A percentile compares a stretch with the other conserved stretches of the same genome.
Conservation (phyloP, 2,888 invertebrate species). For the Sericinus montela region DNA sequence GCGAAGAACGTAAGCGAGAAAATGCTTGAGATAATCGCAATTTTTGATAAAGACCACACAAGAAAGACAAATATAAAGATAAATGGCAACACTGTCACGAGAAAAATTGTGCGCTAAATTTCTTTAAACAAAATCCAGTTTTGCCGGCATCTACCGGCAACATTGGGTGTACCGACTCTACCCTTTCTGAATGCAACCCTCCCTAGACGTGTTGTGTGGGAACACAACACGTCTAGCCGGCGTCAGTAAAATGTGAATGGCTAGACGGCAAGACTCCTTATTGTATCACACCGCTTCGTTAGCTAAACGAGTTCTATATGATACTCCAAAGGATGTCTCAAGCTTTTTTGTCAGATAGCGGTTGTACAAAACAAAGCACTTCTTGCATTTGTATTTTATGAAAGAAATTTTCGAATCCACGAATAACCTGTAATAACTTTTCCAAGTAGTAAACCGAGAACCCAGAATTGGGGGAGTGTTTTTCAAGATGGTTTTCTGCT, state of each 20-base stretch:
- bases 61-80: neutral
- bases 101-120: neutral
- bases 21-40: neutral
- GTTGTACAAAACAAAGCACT: slow-evolving; percentile 20
- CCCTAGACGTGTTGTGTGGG: too few species aligned
- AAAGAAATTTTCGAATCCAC: too few species aligned
- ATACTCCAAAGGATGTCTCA: slow-evolving; percentile 27
- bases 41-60: neutral
- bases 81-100: neutral
- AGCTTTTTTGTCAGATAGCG: slow-evolving; percentile 29
- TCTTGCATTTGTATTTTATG: neutral
- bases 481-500: too few species aligned
- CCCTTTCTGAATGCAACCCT: slow-evolving; percentile 20
- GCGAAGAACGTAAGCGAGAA: slow-evolving; percentile 10
- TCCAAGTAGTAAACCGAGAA: too few species aligned
- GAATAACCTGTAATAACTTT: too few species aligned
- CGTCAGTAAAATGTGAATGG: slow-evolving; percentile 40
- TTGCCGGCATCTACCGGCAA: slow-evolving; percentile 1
- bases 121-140: slow-evolving; percentile 1
- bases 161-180: slow-evolving; percentile 14
- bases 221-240: slow-evolving; percentile 35
- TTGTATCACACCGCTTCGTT: slow-evolving; percentile 45
- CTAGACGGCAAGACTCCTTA: slow-evolving; percentile 63
- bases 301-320: slow-evolving; percentile 39
- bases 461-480: too few species aligned